A percentile compares a stretch with the other conserved stretches of the same genome.
Conservation (phyloP, 2,113 vertebrate species). For the Callipepla squamata region DNA sequence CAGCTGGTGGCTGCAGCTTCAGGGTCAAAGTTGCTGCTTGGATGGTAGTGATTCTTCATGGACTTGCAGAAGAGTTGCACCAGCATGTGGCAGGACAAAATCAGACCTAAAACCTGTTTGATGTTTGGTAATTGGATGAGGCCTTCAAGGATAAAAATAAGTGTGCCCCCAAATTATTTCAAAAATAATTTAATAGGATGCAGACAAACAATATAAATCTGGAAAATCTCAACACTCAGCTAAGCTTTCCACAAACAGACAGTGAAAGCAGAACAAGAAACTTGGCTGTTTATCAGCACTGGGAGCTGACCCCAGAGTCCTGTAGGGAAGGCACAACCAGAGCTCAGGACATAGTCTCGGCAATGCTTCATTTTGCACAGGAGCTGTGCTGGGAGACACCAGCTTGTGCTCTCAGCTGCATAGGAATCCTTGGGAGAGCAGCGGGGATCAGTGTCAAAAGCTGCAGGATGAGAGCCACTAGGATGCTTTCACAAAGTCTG, state of each 20-base stretch:
- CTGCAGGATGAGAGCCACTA: neutral
- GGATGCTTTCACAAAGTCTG: neutral
- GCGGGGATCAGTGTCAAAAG: neutral
- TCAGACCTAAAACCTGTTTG: neutral
- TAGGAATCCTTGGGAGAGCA: neutral
- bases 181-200: neutral
- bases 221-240: neutral
- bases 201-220: neutral
- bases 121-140: neutral
- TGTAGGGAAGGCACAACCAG: neutral
- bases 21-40: neutral
- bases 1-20: neutral
- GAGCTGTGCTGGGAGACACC: neutral
- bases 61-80: neutral
- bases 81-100: neutral
- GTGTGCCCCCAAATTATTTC: neutral
- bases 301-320: neutral
- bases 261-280: neutral
- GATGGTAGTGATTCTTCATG: neutral
- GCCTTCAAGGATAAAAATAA: neutral
- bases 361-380: neutral
- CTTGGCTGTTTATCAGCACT: neutral
- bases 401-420: neutral
- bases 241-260: neutral
- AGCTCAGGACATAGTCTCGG: neutral